These are phyloP conservation scores for Rosalia funebris DNA, from an alignment of 2,888 invertebrate species.

Conservation along the genomic window DNA sequence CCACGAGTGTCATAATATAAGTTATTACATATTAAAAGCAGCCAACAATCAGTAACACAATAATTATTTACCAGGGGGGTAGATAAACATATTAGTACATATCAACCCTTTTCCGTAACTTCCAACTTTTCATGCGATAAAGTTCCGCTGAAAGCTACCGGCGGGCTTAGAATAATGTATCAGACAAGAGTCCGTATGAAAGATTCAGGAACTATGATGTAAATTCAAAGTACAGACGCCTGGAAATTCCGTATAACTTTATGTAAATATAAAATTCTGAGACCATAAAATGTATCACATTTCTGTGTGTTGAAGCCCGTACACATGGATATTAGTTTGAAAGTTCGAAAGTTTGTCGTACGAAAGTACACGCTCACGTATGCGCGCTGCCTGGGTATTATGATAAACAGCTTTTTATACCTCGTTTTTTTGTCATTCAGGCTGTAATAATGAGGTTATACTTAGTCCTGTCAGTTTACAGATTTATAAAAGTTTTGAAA, in stretches of 20 bases:
- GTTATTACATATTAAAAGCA: no score
- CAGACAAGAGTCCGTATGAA: slow-evolving; percentile 16
- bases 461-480: no score
- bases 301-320: neutral
- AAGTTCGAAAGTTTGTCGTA: slow-evolving; percentile 4
- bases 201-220: slow-evolving; percentile 19
- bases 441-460: no score
- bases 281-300: slow-evolving; percentile 11
- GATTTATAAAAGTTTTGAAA: no score
- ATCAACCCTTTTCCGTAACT: no score
- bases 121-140: no score
- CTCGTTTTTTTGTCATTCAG: no score
- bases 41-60: no score
- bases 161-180: slow-evolving; percentile 15
- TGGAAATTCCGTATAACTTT: slow-evolving; percentile 22
- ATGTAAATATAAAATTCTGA: slow-evolving; percentile 17
- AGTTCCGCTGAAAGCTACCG: neutral
- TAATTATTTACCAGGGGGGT: no score
- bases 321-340: neutral
- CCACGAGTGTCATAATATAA: no score
- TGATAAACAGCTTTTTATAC: neutral
- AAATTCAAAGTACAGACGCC: slow-evolving; percentile 8
- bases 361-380: neutral
- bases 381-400: neutral
- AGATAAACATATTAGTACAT: no score